Base-by-base conservation (phyloP, 2,113 vertebrate species). In the Rhabdornis inornatus region DNA sequence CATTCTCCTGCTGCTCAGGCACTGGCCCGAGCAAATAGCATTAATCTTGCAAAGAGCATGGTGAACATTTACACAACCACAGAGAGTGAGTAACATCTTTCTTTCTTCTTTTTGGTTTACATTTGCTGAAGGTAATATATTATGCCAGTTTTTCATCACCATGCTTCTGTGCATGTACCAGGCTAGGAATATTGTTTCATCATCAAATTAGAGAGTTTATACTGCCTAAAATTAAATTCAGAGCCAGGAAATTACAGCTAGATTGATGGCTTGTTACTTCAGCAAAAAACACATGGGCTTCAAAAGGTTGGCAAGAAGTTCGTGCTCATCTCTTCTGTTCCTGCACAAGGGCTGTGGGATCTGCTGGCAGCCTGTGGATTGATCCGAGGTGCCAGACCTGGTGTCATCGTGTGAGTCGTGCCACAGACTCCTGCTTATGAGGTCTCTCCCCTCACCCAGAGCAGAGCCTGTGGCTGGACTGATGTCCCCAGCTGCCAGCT, bases 61-160 rank as follows among this genome's bases (percentile, higher is more conserved):
- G 97, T 98, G 90, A 98, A 98, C 91, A 93, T 98, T 94, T 97
- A 97, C 71, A 97, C 97, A 75, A 97, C 93, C 75, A 95, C 95
- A 27, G 98, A 98, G 64, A 97, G 98, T 98, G 90, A 97, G 98
- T 97, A 78, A 27, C 30, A 14, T 53, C 61, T 83, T 88, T 63
- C 35, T 90, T 76, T 93, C n/a, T 90, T 68, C 69, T 79, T 91
- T 88, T 84, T 68, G 42, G 33, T 84, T 88, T 75, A 40, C 30
- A 4, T 81, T 95, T 79, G 39, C 52, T 72, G 75, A 63, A 91
- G 55, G 47, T 79, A 69, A 79, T 75, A 42, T 27, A 45, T 90
- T 86, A 60, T 81, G 21, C 49, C 53, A 77, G 9, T 74, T 91
- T 84, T 89, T 71, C 83, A 93, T 91, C 64, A 57, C 57, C 71